Evolutionary conservation across 2,888 invertebrate species (phyloP).

Genomic region (Dioctria rufipes): DNA sequence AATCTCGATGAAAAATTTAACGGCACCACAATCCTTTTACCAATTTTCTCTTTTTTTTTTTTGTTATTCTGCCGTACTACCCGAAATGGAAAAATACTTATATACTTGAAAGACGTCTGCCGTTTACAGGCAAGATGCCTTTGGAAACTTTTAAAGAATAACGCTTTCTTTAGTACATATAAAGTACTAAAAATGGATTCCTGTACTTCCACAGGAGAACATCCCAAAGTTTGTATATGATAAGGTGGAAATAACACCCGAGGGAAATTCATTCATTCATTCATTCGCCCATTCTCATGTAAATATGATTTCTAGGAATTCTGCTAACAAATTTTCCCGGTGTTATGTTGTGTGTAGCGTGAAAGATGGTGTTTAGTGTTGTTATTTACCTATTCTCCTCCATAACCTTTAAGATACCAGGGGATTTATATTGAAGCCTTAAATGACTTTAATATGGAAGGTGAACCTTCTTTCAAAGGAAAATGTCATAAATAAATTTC

Average conservation of each 20-base stretch:
- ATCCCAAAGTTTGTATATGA: neutral
- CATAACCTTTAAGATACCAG: conserved; percentile 16
- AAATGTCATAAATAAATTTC: conserved; percentile 37
- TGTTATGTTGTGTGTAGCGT: conserved; percentile 5
- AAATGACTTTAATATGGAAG: conserved; percentile 32
- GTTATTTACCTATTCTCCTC: conserved; percentile 47
- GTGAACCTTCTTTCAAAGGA: conserved; percentile 8
- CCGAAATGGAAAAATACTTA: conserved; percentile 10
- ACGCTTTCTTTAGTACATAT: neutral
- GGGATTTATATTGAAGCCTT: conserved; percentile 16
- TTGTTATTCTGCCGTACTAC: neutral
- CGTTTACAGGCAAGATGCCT: neutral
- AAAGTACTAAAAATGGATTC: neutral
- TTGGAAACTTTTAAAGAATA: neutral
- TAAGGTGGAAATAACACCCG: conserved; percentile 14
- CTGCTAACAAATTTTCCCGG: conserved; percentile 17
- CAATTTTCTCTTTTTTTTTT: too few species aligned
- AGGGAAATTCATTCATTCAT: conserved; percentile 44
- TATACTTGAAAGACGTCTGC: too few species aligned
- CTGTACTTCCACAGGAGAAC: neutral
- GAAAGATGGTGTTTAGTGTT: neutral
- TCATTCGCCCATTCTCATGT: conserved; percentile 22
- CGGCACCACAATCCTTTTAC: neutral
- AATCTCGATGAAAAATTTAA: conserved; percentile 12
- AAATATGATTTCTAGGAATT: conserved; percentile 36